Base-by-base conservation (phyloP, 2,888 invertebrate species). In the Abscondita cerata region DNA sequence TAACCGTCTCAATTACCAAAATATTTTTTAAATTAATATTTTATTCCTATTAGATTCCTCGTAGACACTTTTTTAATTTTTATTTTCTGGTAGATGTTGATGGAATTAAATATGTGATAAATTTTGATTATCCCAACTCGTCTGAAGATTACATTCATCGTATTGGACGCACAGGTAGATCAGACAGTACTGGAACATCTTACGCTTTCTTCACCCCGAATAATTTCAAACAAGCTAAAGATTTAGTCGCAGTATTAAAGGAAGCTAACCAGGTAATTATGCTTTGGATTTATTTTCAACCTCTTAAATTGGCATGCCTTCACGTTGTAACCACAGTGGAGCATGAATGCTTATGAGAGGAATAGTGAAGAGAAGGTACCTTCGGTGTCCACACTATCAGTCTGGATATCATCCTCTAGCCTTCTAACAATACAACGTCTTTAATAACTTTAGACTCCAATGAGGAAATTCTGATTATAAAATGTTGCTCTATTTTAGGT, bases 61-160 rank as follows among this genome's bases (percentile, higher is more conserved):
- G n/a, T n/a, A n/a, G n/a, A n/a, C n/a, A n/a, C n/a, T n/a, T 41
- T 52, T 25, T 25, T 12, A 11, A 83, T 76, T 41, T 41, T 16
- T 41, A 12, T 13, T n/a, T n/a, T n/a, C n/a, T 25, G 25, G 6
- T 86, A 96, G 96, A 96, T 89, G 96, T 96, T 77, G 95, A 95
- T 80, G 96, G 96, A 78, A 95, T 97, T 76, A 95, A 95, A 83
- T 95, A 91, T 84, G 96, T 97, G 70, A 93, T 96, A 80, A 97
- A 96, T 85, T 96, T 91, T 85, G 96, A 96, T 84, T 97, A 95
- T 82, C 96, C 96, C 58, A 93, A 93, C 81, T 95, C 93, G 62
- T 94, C 95, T 56, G 96, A 97, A 81, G 96, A 96, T 82, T 96
- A 96, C 80, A 94, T 96, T 75, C 96, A 96, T 82, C 89, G 96